phyloP scores from a whole-genome alignment of 2,797 vertebrate species.

The Poecilia velifera region DNA sequence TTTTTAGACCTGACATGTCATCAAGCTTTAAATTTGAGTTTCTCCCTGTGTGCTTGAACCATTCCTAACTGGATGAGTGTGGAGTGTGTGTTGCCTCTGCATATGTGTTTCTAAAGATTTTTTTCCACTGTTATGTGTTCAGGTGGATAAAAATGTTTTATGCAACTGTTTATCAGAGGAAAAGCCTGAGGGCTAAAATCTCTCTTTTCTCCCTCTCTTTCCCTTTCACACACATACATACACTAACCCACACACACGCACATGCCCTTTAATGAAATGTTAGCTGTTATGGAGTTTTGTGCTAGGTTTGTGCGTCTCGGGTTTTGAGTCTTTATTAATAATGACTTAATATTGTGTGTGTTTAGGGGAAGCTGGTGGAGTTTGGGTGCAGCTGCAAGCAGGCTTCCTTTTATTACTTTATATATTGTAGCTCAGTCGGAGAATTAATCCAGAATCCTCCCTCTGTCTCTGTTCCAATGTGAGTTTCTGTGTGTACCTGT shows the following conservation, averaged over 20 bases:
- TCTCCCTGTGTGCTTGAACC: conserved; percentile 20
- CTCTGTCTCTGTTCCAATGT: conserved; percentile 1
- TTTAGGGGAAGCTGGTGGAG: conserved; percentile 36
- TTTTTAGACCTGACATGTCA: conserved; percentile 4
- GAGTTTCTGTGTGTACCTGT: conserved; percentile 46
- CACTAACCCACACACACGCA: conserved; percentile 31
- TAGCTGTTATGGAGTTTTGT: conserved; percentile 40
- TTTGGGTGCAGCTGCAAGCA: conserved; percentile 48
- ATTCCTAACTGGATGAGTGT: conserved; percentile 36
- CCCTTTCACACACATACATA: conserved; percentile 11
- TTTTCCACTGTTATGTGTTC: conserved; percentile 32
- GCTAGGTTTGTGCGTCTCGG: conserved; percentile 15
- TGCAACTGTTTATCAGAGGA: conserved; percentile 65
- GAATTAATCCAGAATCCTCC: conserved; percentile 18
- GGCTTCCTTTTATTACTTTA: conserved; percentile 47
- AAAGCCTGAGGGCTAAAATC: conserved; percentile 53
- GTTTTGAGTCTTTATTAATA: conserved; percentile 59
- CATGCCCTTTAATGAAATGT: conserved; percentile 55
- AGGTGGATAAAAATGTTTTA: conserved; percentile 59
- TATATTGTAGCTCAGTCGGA: conserved; percentile 46
- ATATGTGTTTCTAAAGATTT: background rate
- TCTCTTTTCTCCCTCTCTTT: conserved; percentile 6
- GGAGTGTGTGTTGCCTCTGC: conserved; percentile 13
- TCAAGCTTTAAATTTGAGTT: conserved; percentile 11
- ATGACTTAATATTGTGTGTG: conserved; percentile 50